Percentiles rank a stretch among this genome's conserved stretches.
Conservation (phyloP, 1,140 invertebrate species). For the Nephila pilipes region DNA sequence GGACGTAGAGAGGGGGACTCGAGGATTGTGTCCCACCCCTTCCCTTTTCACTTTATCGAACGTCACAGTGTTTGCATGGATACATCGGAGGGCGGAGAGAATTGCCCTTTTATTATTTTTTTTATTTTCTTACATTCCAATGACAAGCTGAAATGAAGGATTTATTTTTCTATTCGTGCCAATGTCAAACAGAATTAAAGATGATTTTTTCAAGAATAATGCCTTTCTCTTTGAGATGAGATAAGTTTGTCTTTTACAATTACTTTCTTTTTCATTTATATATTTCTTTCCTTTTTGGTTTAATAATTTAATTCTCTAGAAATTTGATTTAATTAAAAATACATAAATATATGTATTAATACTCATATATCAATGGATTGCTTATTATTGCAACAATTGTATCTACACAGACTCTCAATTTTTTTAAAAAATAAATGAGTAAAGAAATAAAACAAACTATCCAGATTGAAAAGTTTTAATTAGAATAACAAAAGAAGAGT, state of each 20-base stretch:
- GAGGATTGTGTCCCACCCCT: neutral
- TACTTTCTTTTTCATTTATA: too few species aligned
- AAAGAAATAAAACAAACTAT: too few species aligned
- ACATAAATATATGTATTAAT: too few species aligned
- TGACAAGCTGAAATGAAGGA: slow-evolving; percentile 39
- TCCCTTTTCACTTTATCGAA: slow-evolving; percentile 9
- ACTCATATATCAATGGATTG: too few species aligned
- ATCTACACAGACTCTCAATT: too few species aligned
- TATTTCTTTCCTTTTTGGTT: too few species aligned
- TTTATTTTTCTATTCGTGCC: neutral
- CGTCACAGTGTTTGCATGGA: neutral
- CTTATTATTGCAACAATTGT: too few species aligned
- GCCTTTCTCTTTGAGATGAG: neutral
- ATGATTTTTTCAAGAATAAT: neutral
- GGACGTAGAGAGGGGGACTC: neutral
- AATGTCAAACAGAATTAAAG: slow-evolving; percentile 28
- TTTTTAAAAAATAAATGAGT: too few species aligned
- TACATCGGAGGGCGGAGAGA: neutral
- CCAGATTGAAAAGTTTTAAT: too few species aligned
- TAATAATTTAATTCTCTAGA: too few species aligned
- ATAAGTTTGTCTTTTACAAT: neutral
- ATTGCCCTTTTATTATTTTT: slow-evolving; percentile 6
- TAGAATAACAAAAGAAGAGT: too few species aligned
- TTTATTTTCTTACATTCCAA: neutral
- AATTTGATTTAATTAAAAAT: too few species aligned